Base-by-base conservation (phyloP, 2,888 invertebrate genomes). In the Cataglyphis livida region DNA sequence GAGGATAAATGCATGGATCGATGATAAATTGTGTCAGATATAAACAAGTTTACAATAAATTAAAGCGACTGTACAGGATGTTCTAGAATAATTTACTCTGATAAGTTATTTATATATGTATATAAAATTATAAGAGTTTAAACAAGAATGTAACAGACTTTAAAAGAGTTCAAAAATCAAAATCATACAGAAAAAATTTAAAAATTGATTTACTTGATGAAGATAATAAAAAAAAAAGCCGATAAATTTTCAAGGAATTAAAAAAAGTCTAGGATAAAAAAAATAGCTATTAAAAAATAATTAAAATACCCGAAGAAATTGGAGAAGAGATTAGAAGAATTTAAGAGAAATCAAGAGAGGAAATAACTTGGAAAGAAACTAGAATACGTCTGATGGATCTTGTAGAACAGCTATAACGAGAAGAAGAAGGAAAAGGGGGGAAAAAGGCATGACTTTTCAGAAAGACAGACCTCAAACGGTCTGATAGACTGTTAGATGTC, bases 11-110 rank as follows among this genome's bases (percentile, higher is more conserved):
- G 38, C 38, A 35, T 10, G 25, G 12, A 41, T 59, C 78, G 57
- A 25, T 70, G 44, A 78, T 78, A 78, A 78, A 78, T 78, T 59
- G 59, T 6, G n/a, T 25, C 35, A 68, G 25, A 57, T 44, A 51
- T 51, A 59, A 70, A 70, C 6, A 15, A 70, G n/a, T 4, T 25
- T 7, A 28, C 32, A 21, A 78, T 44, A 59, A 78, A 59, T 59
- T 32, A 59, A 18, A 78, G 5, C 5, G 18, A 66, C 28, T 9
- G 25, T 2, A 38, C 18, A 32, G 21, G 15, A 68, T 28, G 32
- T 41, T 28, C 4, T 15, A 21, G 41, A 57, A 41, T 41, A 78
- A 78, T 54, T 76, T 25, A 38, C 3, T 18, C 12, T 25, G 38
- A 28, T 32, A 38, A 28, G n/a, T 0, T 15, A 54, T 54, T 65